These are phyloP conservation scores for Gandaritis pyraliata DNA, from an alignment of 2,888 invertebrate species.

Conservation along the genomic window DNA sequence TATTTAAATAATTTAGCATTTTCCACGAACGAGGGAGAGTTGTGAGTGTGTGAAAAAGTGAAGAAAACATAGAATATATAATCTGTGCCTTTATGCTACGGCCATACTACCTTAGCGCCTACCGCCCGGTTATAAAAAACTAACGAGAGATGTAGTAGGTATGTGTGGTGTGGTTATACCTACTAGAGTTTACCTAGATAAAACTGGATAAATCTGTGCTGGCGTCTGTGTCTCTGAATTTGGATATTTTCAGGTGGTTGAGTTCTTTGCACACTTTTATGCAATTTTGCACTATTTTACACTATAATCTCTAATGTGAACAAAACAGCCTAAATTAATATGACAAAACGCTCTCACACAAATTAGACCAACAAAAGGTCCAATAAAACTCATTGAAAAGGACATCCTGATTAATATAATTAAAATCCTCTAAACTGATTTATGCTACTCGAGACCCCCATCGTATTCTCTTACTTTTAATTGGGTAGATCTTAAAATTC, in stretches of 20 bases:
- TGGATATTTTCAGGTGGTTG: too few relatives aligned
- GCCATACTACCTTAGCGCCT: too few relatives aligned
- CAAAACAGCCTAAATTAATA: slow-evolving; percentile 27
- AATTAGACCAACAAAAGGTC: slow-evolving; percentile 55
- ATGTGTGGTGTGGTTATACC: too few relatives aligned
- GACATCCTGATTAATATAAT: slow-evolving; percentile 71
- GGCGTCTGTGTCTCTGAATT: too few relatives aligned
- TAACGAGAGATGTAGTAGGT: too few relatives aligned
- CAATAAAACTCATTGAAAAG: slow-evolving; percentile 56
- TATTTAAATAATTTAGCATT: slow-evolving; percentile 52
- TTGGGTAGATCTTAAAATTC: slow-evolving; percentile 71
- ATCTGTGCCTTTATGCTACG: too few relatives aligned
- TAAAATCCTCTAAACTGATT: slow-evolving; percentile 69
- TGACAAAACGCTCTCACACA: slow-evolving; percentile 42
- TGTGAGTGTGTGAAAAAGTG: slow-evolving; percentile 10
- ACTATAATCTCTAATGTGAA: slow-evolving; percentile 16
- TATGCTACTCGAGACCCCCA: slow-evolving; percentile 70
- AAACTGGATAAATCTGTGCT: too few relatives aligned
- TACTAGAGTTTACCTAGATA: too few relatives aligned
- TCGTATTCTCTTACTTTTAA: slow-evolving; percentile 70
- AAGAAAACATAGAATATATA: background rate
- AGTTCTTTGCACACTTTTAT: background rate
- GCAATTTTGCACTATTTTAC: slow-evolving; percentile 4
- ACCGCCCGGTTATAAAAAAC: too few relatives aligned
- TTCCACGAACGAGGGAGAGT: slow-evolving; percentile 35